Evolutionary conservation across 2,797 vertebrate species (phyloP).

Genomic region (Anas bernieri): DNA sequence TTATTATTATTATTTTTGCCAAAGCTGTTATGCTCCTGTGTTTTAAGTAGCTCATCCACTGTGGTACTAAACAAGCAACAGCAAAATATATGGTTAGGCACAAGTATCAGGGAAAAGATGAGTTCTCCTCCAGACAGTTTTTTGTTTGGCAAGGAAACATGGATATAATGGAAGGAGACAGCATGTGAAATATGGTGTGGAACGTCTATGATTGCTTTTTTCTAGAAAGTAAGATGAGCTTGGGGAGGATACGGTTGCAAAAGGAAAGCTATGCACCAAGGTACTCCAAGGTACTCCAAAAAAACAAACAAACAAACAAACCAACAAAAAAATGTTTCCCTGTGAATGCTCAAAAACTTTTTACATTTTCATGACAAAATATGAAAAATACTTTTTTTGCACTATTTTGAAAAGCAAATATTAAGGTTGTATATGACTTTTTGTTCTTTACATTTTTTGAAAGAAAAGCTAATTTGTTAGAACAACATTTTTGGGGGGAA

Average conservation of each 20-base stretch:
- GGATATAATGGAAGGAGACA: background rate
- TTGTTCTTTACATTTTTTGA: background rate
- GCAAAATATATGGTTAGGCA: background rate
- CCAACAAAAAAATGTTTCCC: background rate
- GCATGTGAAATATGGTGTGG: background rate
- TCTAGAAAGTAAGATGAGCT: background rate
- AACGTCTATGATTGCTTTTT: background rate
- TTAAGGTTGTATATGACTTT: background rate
- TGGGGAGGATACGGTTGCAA: background rate
- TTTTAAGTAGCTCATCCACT: background rate
- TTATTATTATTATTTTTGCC: background rate
- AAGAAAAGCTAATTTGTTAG: background rate
- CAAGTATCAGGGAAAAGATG: background rate
- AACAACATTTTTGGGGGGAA: fast-evolving
- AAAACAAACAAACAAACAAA: too few species aligned
- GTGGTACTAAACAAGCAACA: background rate
- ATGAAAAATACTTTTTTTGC: background rate
- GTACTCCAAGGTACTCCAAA: background rate
- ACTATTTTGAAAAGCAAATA: background rate
- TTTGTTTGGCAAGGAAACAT: background rate
- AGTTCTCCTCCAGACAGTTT: background rate
- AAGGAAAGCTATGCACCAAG: background rate
- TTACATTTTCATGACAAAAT: background rate
- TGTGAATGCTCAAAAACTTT: background rate
- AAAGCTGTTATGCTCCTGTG: background rate